These are phyloP conservation scores for Chlorodrepanis virens DNA, from an alignment of 2,113 vertebrate species.

Conservation along the genomic window DNA sequence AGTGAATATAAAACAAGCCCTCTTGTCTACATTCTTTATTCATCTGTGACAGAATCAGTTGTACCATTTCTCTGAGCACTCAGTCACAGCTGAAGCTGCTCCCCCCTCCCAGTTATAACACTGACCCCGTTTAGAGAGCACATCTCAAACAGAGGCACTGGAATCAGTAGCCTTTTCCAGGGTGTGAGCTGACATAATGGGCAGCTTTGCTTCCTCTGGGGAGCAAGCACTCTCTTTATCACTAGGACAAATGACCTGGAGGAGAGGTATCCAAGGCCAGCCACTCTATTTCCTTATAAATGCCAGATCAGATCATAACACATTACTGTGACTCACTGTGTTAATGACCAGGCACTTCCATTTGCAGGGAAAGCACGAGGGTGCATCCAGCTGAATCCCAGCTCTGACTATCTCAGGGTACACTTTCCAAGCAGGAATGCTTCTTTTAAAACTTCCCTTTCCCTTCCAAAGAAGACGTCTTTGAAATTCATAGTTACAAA, in stretches of 20 bases:
- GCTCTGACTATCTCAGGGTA: background rate
- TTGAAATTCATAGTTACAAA: background rate
- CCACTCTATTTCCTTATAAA: slow-evolving; percentile 55
- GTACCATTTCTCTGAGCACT: slow-evolving; percentile 36
- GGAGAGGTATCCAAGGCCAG: slow-evolving; percentile 44
- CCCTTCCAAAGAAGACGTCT: background rate
- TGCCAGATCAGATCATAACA: slow-evolving; percentile 63
- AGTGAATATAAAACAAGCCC: slow-evolving; percentile 36
- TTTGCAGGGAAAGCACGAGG: background rate
- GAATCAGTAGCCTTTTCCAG: slow-evolving; percentile 46
- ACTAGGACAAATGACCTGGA: slow-evolving; percentile 66
- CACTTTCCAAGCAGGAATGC: background rate
- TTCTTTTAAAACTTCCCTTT: background rate
- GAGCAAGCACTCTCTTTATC: slow-evolving; percentile 66
- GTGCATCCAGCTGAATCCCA: background rate
- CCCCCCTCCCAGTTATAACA: slow-evolving; percentile 51
- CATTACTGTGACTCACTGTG: slow-evolving; percentile 12
- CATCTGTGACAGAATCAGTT: slow-evolving; percentile 20
- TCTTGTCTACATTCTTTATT: background rate
- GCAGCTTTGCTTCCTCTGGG: slow-evolving; percentile 49
- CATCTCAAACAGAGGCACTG: background rate
- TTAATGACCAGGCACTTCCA: slow-evolving; percentile 32
- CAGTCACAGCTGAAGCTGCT: slow-evolving; percentile 57
- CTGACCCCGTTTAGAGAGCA: slow-evolving; percentile 69
- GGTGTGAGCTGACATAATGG: slow-evolving; percentile 75